Conservation (phyloP, 2,113 vertebrate genomes). For the Silurus asotus region DNA sequence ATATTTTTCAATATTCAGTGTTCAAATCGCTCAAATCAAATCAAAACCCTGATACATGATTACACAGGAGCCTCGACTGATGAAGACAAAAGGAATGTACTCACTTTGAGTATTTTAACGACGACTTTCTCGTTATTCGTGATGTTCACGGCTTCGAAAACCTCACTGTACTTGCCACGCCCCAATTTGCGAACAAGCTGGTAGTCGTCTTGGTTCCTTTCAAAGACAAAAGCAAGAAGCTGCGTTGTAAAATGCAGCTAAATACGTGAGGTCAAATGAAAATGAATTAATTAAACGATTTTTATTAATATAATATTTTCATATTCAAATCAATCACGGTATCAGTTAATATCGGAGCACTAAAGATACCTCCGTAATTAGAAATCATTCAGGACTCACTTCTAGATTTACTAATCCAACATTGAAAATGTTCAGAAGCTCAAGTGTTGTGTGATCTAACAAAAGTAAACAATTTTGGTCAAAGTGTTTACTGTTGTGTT, state of each 20-base stretch:
- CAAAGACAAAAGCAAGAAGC: conserved; percentile 11
- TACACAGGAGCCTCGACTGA: not conserved
- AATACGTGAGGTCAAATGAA: not conserved
- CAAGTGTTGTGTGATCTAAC: not conserved
- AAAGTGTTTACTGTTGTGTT: not conserved
- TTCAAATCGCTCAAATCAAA: too few relatives aligned
- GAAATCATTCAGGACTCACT: not conserved
- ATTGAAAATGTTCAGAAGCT: not conserved
- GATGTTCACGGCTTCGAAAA: conserved; percentile 59
- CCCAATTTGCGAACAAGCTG: conserved; percentile 58
- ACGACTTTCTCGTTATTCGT: conserved; percentile 60
- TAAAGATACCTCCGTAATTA: not conserved
- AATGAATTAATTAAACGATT: not conserved
- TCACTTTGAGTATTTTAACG: conserved; percentile 60
- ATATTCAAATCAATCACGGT: not conserved
- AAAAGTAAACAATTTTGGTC: not conserved
- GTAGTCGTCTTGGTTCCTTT: conserved; percentile 58
- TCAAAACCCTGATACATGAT: not conserved
- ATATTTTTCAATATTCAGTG: too few relatives aligned
- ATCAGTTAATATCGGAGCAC: not conserved
- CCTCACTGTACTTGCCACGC: conserved; percentile 59
- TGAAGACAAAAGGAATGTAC: not conserved
- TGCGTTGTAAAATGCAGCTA: not conserved
- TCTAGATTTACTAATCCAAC: not conserved
- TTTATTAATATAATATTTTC: too few relatives aligned